phyloP scores from a whole-genome alignment of 2,113 vertebrate species.

The Tychaedon coryphoeus region DNA sequence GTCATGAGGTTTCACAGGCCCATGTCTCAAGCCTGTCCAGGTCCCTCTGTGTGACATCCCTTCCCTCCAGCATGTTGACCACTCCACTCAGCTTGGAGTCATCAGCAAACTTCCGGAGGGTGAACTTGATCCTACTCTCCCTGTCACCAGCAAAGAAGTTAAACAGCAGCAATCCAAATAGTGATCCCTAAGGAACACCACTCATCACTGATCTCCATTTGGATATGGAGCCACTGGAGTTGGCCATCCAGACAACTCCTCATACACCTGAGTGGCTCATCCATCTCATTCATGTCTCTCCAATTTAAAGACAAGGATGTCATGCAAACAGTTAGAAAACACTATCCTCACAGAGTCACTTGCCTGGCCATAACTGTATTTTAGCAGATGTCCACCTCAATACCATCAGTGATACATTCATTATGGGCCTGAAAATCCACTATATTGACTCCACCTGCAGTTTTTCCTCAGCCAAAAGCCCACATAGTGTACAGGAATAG shows the following conservation, averaged over 20 bases:
- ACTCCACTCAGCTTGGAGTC: neutral
- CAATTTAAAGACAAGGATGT: neutral
- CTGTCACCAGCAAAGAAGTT: neutral
- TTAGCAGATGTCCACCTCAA: conserved; percentile 58
- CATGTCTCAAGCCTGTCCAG: neutral
- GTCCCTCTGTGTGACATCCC: neutral
- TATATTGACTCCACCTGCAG: neutral
- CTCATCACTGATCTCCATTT: neutral
- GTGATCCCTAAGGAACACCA: neutral
- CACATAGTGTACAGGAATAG: neutral
- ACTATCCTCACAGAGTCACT: neutral
- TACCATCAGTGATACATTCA: neutral
- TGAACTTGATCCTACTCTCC: neutral
- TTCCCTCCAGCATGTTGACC: neutral
- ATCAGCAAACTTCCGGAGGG: neutral
- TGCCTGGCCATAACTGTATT: conserved; percentile 5
- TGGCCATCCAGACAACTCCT: neutral
- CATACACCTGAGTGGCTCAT: neutral
- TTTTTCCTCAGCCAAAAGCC: conserved; percentile 27
- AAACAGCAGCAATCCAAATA: neutral
- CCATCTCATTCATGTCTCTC: fast-evolving
- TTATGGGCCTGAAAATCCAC: conserved; percentile 28
- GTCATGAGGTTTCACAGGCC: neutral
- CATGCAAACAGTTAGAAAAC: neutral
- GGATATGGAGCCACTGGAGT: neutral